phyloP scores from a whole-genome alignment of 2,888 invertebrate genomes.

The Rhamnusium bicolor region DNA sequence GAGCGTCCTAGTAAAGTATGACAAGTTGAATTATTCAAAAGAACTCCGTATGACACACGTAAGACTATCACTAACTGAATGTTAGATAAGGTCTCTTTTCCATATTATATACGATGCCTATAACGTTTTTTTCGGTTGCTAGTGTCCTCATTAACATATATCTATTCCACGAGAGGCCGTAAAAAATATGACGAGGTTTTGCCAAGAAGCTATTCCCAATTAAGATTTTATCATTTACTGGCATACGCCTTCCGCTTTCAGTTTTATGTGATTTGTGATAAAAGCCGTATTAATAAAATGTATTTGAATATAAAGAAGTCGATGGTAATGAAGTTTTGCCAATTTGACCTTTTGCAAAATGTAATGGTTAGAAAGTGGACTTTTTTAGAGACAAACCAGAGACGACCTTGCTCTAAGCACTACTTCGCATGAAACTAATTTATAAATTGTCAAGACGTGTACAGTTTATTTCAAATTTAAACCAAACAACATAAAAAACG shows the following conservation, averaged over 20 bases:
- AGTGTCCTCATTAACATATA: conserved; percentile 11
- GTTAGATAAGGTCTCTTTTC: conserved; percentile 44
- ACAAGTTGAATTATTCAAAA: conserved; percentile 63
- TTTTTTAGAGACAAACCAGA: no score
- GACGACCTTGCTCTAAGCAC: no score
- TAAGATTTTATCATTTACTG: conserved; percentile 5
- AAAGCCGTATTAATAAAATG: not conserved
- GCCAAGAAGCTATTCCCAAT: not conserved
- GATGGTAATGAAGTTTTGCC: not conserved
- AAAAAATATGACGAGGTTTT: conserved; percentile 3
- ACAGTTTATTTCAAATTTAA: no score
- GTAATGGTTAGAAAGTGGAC: no score
- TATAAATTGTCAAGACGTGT: no score
- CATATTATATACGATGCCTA: conserved; percentile 39
- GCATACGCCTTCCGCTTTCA: not conserved
- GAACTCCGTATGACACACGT: conserved; percentile 44
- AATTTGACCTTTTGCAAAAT: no score
- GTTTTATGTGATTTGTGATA: not conserved
- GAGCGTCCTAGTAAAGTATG: conserved; percentile 61
- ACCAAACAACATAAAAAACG: no score
- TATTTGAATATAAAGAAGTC: not conserved
- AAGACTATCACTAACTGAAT: conserved; percentile 36
- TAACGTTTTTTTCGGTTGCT: conserved; percentile 23
- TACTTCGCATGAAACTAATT: no score
- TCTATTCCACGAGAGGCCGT: not conserved